A percentile compares a stretch with the other conserved stretches of the same genome.
Evolutionary conservation across 2,113 vertebrate species (phyloP).

Genomic region (Muscicapa adusta): DNA sequence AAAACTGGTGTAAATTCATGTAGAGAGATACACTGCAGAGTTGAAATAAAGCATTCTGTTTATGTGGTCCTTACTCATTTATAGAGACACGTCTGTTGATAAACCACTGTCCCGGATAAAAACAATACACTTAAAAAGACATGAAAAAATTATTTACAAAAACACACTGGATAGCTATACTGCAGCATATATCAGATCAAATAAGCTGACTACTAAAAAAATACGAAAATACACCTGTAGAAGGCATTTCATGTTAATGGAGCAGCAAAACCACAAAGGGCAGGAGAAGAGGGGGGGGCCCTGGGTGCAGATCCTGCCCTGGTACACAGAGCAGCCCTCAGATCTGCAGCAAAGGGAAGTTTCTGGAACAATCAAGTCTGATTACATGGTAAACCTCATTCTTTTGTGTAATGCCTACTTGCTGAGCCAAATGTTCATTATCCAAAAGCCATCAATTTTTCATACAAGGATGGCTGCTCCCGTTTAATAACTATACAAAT

Average conservation of each 20-base stretch:
- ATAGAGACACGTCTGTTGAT: neutral
- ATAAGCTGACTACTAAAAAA: neutral
- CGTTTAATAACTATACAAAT: neutral
- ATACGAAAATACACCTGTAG: neutral
- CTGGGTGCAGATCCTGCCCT: neutral
- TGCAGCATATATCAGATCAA: neutral
- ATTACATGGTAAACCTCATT: slow-evolving; percentile 16
- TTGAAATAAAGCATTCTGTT: neutral
- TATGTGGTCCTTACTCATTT: neutral
- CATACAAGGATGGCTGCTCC: neutral
- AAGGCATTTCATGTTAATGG: neutral
- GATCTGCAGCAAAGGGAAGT: neutral
- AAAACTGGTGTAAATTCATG: neutral
- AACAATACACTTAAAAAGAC: neutral
- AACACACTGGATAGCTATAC: neutral
- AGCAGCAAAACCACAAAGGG: neutral
- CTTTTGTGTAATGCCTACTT: neutral
- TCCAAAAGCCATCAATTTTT: slow-evolving; percentile 10
- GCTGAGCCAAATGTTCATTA: slow-evolving; percentile 24
- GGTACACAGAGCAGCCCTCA: neutral
- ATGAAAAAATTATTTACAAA: neutral
- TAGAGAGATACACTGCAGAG: neutral
- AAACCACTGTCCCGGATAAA: neutral
- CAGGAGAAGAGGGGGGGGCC: neutral
- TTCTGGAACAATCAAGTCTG: slow-evolving; percentile 26